Base-by-base conservation (phyloP, 2,888 invertebrate genomes). In the Epinotia bilunana region DNA sequence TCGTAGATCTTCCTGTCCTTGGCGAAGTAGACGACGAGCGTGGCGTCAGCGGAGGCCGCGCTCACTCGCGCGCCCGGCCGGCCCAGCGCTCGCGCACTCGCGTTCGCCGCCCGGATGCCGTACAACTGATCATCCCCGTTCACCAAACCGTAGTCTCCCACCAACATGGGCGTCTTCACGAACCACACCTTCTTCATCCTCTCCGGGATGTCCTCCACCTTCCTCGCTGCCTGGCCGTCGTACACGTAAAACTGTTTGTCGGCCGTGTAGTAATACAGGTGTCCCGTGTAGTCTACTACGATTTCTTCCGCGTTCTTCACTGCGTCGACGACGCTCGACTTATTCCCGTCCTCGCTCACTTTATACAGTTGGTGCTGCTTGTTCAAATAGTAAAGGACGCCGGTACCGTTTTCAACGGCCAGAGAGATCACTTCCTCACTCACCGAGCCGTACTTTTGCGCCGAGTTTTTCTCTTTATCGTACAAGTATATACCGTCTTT, bases 401-500 rank as follows among this genome's bases (percentile, higher is more conserved):
- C 68, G 3, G 68, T 68, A 1, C 57, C 39, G 20, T 68, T 68
- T 13, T 58, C 68, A 1, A 16, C 57, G 2, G 68, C 58, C 12
- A 68, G 20, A 23, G 57, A 68, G 20, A 43, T 39, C 3, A 58
- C 57, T n/a, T 68, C 68, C 5, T 68, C 68, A 16, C 13, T 58
- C 6, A 43, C 55, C 13, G 57, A 20, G 5, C 68, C 68, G 43
- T 23, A 68, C 33, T 68, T 68, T 23, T 68, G 39, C 9, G 68
- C 68, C 1, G 58, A 16, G 2, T 58, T 58, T 18, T 68, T 57
- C 11, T 68, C 20, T 13, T 23, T 68, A 43, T 68, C 58, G 57
- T 68, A 68, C 13, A 23, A 39, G 20, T 68, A 68, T 68, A 68
- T 58, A 11, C 68, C 68, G 20, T 68, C 68, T n/a, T 57, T 58